Evolutionary conservation across 2,888 invertebrate genomes (phyloP), one percentile per base, ranked within the genome.

Genomic region (Platycnemis pennipes): DNA sequence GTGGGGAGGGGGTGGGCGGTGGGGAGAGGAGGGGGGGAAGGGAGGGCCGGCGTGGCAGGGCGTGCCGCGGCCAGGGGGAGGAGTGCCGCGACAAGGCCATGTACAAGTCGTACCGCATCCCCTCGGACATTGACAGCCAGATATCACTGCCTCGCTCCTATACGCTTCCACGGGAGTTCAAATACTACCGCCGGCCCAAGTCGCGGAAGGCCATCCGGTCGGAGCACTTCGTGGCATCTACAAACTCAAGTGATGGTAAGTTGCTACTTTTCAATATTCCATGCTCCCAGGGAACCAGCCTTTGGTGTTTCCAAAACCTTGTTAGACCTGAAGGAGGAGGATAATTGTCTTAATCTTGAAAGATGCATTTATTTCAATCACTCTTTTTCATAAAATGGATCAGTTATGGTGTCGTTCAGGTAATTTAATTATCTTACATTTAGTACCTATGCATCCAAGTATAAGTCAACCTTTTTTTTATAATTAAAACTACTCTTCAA

Each of bases 171-270:
- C 97, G 98, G 31, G 98, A 98, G 96, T 98, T 98, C 96, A 98
- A 98, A 95, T 98, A 98, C 97, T 98, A 98, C 97, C 96, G 98
- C 63, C 96, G 98, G 95, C 97, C 96, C 22, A 96, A 96, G 95
- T 97, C 97, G 63, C 96, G 97, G 95, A 97, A 98, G 95, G 97
- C 97, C 94, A 96, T 98, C 94, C 97, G 97, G 95, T 96, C 97
- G 94, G 97, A 98, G 96, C 97, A 98, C 95, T 98, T 98, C 95
- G 97, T 98, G 44, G 98, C 98, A 19, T 98, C 98, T 95, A 98
- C 98, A 69, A 98, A 99, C 96, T 98, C 98, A 95, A 98, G 98
- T 95, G 98, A 98, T 96, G 98, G 98, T 98, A 96, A 96, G 96
- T 95, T 63, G n/a, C 85, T 86, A 13, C 94, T 91, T n/a, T 91